Conservation (phyloP, 1,140 invertebrate genomes). For the Rhagoletis pomonella region DNA sequence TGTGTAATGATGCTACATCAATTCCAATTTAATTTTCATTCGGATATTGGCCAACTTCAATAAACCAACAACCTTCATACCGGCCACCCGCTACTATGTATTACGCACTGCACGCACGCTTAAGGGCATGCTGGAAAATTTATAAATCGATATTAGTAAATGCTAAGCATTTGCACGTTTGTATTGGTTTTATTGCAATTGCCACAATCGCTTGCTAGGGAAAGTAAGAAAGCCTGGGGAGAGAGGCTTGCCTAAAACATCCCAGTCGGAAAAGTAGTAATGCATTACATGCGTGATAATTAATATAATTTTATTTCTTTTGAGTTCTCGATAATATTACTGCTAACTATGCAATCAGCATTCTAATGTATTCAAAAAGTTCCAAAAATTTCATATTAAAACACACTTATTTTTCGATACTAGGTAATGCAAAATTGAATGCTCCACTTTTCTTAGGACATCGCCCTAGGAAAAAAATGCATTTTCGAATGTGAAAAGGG, state of each 20-base stretch:
- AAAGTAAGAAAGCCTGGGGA: neutral
- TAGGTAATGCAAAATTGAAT: no score
- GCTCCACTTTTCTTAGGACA: no score
- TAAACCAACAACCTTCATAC: neutral
- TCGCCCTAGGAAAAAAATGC: no score
- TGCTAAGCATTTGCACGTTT: neutral
- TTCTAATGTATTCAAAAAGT: no score
- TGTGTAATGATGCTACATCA: conserved; percentile 20
- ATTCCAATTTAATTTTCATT: conserved; percentile 35
- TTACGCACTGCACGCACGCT: neutral
- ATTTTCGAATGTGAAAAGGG: no score
- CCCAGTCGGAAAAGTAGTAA: no score
- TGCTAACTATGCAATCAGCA: no score
- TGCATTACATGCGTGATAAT: no score
- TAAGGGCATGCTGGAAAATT: neutral
- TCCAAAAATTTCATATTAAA: no score
- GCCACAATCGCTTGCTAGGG: neutral
- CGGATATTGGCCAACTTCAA: neutral
- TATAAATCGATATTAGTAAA: neutral
- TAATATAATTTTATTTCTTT: no score
- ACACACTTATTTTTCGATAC: no score
- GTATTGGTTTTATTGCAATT: neutral
- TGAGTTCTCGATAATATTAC: no score
- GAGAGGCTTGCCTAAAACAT: neutral
- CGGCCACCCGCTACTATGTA: neutral